Base-by-base conservation (phyloP, 2,113 vertebrate species). In the Nothoprocta pentlandii region DNA sequence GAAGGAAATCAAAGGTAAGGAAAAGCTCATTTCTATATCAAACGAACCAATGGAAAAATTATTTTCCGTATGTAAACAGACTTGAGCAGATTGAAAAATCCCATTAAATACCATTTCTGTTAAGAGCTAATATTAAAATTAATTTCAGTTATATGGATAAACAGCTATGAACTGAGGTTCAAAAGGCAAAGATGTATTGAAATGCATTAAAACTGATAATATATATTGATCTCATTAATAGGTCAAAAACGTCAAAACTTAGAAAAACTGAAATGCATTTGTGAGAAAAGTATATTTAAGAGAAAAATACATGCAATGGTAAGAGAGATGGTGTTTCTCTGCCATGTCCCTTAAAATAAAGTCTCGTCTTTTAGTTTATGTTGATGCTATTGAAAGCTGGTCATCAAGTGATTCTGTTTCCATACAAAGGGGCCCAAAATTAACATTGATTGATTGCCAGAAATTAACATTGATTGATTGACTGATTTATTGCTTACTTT, bases 81-180 rank as follows among this genome's bases (percentile, higher is more conserved):
- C 14, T 49, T 10, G 5, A 11, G 7, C 2, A 58, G 53, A 70
- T 12, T 39, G 13, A 28, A 85, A 59, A 80, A 94, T 10, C 1
- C 28, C 17, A 74, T 87, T 85, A 93, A 91, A 85, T 54, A 80
- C 4, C 4, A 79, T 76, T 95, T 73, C 67, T 93, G 22, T 30
- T 77, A 85, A 85, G 12, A 17, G 10, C 16, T 91, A 71, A 89
- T 8, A 67, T 80, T 85, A 69, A 91, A 91, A 83, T 83, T 70
- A 58, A 94, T 96, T 82, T 83, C 15, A 80, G 10, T 85, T 68
- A 56, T 46, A 77, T 67, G 20, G 11, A 75, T 58, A 66, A 89
- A 82, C 22, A 79, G 12, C 58, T 90, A 67, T 44, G 44, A 90
- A 89, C 8, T 44, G 25, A 73, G 87, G 58, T 85, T 90, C 39